These are phyloP conservation scores for Calliopsis andreniformis DNA, from an alignment of 1,140 invertebrate genomes.

Conservation along the genomic window DNA sequence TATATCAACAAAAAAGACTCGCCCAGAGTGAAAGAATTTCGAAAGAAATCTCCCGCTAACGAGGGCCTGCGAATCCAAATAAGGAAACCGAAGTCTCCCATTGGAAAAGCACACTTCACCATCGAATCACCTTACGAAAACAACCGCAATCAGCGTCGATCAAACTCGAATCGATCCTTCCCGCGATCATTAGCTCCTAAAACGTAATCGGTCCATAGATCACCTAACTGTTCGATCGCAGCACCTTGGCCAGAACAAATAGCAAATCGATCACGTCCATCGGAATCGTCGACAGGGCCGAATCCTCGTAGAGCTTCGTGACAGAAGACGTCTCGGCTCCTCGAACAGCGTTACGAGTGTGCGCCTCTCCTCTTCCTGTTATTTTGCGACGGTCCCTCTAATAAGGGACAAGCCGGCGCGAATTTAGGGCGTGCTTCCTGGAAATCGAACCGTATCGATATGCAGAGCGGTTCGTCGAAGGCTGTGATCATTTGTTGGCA, in stretches of 20 bases:
- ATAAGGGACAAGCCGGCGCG: background rate
- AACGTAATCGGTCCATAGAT: too few species aligned
- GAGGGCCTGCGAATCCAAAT: too few species aligned
- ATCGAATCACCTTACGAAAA: too few species aligned
- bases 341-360: background rate
- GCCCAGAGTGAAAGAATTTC: too few species aligned
- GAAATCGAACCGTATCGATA: background rate
- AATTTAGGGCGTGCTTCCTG: background rate
- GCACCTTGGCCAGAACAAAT: background rate
- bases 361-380: constrained; percentile 4
- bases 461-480: background rate
- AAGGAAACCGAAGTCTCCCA: too few species aligned
- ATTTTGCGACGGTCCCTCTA: constrained; percentile 7
- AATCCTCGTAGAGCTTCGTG: background rate
- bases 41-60: too few species aligned
- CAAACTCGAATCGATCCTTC: too few species aligned
- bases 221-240: background rate
- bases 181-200: too few species aligned
- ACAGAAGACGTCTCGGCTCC: background rate
- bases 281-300: background rate
- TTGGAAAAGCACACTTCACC: too few species aligned
- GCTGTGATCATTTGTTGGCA: too few species aligned
- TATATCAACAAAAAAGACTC: too few species aligned
- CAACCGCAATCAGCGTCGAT: too few species aligned
- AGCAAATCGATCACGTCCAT: constrained; percentile 1